Evolutionary conservation across 2,797 vertebrate species (phyloP), one percentile per base, ranked within the genome.

Genomic region (Zalophus californianus): DNA sequence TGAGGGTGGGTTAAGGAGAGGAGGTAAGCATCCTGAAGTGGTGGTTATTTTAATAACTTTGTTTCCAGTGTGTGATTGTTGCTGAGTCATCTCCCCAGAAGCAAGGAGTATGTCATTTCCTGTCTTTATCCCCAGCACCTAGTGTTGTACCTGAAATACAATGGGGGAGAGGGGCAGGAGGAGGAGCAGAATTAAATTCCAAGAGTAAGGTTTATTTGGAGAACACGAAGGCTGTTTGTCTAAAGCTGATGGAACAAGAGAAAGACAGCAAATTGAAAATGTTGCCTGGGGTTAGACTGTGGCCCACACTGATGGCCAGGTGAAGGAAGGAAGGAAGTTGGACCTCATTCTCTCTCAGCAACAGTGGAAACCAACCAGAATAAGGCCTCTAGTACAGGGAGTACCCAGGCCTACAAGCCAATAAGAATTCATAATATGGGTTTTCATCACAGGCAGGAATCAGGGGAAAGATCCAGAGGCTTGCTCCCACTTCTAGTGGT

Each of bases 91-190:
- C 38, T 54, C 54, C n/a, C 9, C 4, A 50, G 80, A 80, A 88
- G 35, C 86, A 88, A 50, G 29, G 7, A n/a, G 18, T 20, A 9
- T 50, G n/a, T 41, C 54, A 68, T 82, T 27, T 62, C 48, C 60
- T 38, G 23, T 93, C 48, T 80, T 72, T n/a, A 50, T 50, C 50
- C 27, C n/a, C 25, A 72, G 41, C 15, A 56, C 38, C 44, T 77
- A 16, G n/a, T 20, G 32, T 18, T 38, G n/a, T 21, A 32, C 29
- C 54, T 70, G 84, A 75, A 58, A 84, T 35, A 38, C 11, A 80
- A 66, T 0, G 48, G 44, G 44, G 88, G 1, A 8, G 5, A 35
- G 5, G 50, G 4, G 1, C 2, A 2, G 48, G 27, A 9, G 0
- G 21, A 9, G 0, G 7, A 27, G 8, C 7, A 52, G 29, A 50